Evolutionary conservation across 2,113 vertebrate species (phyloP).

Genomic region (Papio anubis): DNA sequence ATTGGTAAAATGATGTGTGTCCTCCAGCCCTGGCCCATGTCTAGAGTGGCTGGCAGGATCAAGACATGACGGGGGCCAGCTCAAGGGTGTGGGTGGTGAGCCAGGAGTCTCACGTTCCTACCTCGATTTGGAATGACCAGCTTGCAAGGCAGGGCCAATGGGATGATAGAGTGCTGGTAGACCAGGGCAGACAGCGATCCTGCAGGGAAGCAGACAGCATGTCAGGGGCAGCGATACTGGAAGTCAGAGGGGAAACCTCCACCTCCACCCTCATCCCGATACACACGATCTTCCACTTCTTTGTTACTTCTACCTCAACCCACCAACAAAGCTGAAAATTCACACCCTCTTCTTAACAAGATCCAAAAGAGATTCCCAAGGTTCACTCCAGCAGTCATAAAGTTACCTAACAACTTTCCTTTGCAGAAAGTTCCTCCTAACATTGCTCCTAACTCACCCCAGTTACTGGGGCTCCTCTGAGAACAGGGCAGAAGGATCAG

Average conservation of each 20-base stretch:
- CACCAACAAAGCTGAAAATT: not conserved
- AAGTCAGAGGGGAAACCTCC: not conserved
- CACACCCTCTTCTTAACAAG: not conserved
- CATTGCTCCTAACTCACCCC: not conserved
- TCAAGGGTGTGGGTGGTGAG: not conserved
- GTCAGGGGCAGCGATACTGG: not conserved
- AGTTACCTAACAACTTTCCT: not conserved
- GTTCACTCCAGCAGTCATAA: not conserved
- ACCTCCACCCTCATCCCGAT: accelerated
- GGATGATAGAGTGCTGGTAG: constrained; percentile 98
- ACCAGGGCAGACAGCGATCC: constrained; percentile 97
- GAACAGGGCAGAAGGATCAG: not conserved
- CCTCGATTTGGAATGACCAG: constrained; percentile 96
- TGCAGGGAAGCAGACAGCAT: constrained; percentile 69
- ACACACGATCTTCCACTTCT: not conserved
- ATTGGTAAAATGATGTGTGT: not conserved
- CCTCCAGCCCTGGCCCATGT: not conserved
- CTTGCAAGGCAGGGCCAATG: constrained; percentile 96
- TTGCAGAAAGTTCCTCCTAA: not conserved
- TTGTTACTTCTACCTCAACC: not conserved
- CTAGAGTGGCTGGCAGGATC: not conserved
- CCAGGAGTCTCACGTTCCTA: constrained; percentile 76
- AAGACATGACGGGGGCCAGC: not conserved
- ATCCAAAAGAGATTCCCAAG: not conserved
- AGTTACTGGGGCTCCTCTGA: not conserved